Evolutionary conservation across 2,797 vertebrate species (phyloP).

Genomic region (Sebastes elongatus): DNA sequence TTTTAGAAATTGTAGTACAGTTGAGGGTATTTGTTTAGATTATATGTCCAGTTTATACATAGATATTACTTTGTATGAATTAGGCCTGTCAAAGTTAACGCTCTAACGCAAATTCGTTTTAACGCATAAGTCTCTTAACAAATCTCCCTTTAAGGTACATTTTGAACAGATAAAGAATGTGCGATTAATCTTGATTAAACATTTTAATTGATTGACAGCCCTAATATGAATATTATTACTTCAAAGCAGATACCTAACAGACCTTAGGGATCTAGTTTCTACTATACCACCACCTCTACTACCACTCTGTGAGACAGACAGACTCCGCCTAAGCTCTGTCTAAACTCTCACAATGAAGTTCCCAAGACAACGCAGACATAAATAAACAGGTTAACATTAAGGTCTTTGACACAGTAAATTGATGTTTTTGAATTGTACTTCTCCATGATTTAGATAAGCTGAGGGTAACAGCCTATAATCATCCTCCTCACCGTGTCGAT

Average conservation of each 20-base stretch:
- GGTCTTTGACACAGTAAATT: constrained; percentile 38
- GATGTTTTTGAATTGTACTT: constrained; percentile 57
- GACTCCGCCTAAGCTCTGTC: not conserved
- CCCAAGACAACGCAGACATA: constrained; percentile 5
- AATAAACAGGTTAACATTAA: not conserved
- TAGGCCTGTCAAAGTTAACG: too few species aligned
- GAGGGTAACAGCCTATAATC: constrained; percentile 49
- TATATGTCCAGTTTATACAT: not conserved
- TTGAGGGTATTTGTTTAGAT: not conserved
- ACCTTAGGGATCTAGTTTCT: not conserved
- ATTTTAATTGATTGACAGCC: too few species aligned
- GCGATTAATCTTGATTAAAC: too few species aligned
- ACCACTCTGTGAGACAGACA: not conserved
- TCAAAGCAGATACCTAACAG: not conserved
- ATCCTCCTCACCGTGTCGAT: not conserved
- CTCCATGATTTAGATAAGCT: constrained; percentile 71
- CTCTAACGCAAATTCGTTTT: too few species aligned
- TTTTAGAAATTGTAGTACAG: not conserved
- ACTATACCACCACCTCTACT: not conserved
- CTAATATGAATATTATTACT: not conserved
- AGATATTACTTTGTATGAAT: too few species aligned
- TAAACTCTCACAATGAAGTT: not conserved
- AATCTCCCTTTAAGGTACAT: too few species aligned
- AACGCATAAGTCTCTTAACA: too few species aligned
- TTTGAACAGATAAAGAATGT: too few species aligned